Conservation (phyloP, 2,797 vertebrate species). For the Sebastes matsubarae region DNA sequence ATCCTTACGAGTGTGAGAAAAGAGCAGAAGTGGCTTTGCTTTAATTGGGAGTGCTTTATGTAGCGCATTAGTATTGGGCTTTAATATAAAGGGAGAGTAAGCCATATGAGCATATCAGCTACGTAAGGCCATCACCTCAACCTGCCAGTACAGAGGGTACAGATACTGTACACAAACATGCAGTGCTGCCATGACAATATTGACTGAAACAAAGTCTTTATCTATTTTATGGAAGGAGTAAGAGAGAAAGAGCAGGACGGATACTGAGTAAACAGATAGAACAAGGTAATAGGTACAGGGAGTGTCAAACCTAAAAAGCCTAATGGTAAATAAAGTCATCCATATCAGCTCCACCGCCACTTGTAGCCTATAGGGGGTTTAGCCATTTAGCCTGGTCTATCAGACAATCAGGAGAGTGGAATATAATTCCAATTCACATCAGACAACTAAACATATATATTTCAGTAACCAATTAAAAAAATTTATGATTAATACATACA, state of each 20-base stretch:
- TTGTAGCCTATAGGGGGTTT: no score
- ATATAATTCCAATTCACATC: no score
- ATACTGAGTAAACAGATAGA: background rate
- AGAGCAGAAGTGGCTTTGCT: constrained; percentile 29
- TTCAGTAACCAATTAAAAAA: no score
- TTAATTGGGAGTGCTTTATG: constrained; percentile 53
- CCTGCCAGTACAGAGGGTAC: background rate
- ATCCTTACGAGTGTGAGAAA: constrained; percentile 38
- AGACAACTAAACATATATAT: no score
- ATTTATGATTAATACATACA: no score
- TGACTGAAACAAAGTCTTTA: background rate
- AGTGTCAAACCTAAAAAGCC: background rate
- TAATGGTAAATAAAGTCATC: no score
- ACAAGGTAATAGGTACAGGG: background rate
- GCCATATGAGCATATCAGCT: constrained; percentile 3
- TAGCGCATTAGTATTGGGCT: constrained; percentile 27
- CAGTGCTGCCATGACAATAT: constrained; percentile 5
- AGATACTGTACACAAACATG: background rate
- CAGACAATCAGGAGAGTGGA: no score
- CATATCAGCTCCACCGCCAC: no score
- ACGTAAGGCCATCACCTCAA: background rate
- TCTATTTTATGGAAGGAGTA: background rate
- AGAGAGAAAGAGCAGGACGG: background rate
- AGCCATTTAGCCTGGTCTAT: no score
- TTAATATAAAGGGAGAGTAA: constrained; percentile 20